A percentile compares a stretch with the other conserved stretches of the same genome.
phyloP scores from a whole-genome alignment of 2,113 vertebrate species.

The zebrafish (Danio rerio) region GRCz12tu NC_133176.1:15312001-15312500 shows the following conservation, averaged over 20 bases:
- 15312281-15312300: constrained; percentile 1
- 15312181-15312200: constrained; percentile 30
- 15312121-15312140: constrained; percentile 1
- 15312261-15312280: not conserved
- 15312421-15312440: constrained; percentile 8
- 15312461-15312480: constrained; percentile 33
- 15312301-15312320: constrained; percentile 13
- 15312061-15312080: constrained; percentile 20
- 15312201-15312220: constrained; percentile 12
- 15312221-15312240: not conserved
- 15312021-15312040: not conserved
- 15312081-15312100: constrained; percentile 39
- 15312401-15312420: constrained; percentile 26
- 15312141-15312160: not conserved
- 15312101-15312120: constrained; percentile 30
- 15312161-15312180: not conserved
- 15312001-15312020: not conserved
- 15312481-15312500: constrained; percentile 30
- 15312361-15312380: constrained; percentile 32
- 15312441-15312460: constrained; percentile 17
- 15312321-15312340: constrained; percentile 22
- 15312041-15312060: constrained; percentile 39
- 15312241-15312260: constrained; percentile 14
- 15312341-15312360: constrained; percentile 33
- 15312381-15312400: constrained; percentile 21